Conservation (phyloP, 2,888 invertebrate genomes). For the Scaptomyza caliginosa region DNA sequence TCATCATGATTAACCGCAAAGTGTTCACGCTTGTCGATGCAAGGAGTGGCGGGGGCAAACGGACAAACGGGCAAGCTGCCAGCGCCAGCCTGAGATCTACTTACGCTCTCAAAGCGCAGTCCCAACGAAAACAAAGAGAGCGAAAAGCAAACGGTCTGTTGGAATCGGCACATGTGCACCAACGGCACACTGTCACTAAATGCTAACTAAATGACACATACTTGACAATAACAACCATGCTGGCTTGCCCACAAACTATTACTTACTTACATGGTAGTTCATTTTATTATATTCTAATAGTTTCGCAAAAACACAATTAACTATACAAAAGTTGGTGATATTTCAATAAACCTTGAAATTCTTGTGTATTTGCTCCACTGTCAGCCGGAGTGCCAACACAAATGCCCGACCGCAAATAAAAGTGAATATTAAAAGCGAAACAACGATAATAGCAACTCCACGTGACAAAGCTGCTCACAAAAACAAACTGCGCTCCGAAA, state of each 20-base stretch:
- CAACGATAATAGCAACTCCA: conserved; percentile 47
- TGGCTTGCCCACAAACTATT: background rate
- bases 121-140: conserved; percentile 11
- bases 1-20: conserved; percentile 66
- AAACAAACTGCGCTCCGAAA: conserved; percentile 52
- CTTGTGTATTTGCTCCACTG: conserved; percentile 36
- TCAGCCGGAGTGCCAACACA: conserved; percentile 26
- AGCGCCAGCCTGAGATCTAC: conserved; percentile 46
- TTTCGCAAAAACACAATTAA: too few species aligned
- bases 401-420: conserved; percentile 65
- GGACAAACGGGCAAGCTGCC: background rate
- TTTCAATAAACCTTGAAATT: too few species aligned
- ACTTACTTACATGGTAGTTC: background rate
- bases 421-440: conserved; percentile 69
- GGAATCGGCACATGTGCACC: conserved; percentile 43
- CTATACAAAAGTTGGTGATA: too few species aligned
- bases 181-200: conserved; percentile 33
- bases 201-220: background rate
- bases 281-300: too few species aligned
- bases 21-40: conserved; percentile 23
- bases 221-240: conserved; percentile 1
- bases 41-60: background rate
- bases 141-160: conserved; percentile 20
- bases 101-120: conserved; percentile 51
- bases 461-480: conserved; percentile 62